These are phyloP conservation scores for Myotis vivesi DNA, from an alignment of 2,797 vertebrate species.

Conservation along the genomic window DNA sequence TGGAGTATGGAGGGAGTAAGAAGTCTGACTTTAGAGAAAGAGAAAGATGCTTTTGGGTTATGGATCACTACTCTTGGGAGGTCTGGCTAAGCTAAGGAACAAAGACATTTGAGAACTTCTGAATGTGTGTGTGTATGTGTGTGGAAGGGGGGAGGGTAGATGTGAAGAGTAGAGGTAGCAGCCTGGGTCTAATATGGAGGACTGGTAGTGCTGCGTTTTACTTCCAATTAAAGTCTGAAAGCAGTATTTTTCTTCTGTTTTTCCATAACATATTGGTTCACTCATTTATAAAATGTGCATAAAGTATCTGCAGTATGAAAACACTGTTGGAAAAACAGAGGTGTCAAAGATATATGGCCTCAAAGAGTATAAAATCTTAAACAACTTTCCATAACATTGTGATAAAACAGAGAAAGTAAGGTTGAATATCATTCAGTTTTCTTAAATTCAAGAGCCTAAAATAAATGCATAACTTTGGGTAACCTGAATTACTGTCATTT, in stretches of 20 bases:
- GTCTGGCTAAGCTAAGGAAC: background rate
- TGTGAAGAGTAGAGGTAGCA: background rate
- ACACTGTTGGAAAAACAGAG: background rate
- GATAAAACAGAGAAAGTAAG: constrained; percentile 45
- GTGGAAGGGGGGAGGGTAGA: background rate
- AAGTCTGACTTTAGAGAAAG: background rate
- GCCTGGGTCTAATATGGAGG: background rate
- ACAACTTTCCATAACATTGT: constrained; percentile 6
- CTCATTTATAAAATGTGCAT: constrained; percentile 20
- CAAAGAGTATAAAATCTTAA: constrained; percentile 32
- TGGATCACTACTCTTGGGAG: background rate
- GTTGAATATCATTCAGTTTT: constrained; percentile 20
- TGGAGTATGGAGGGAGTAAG: background rate
- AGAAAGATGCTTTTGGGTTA: background rate
- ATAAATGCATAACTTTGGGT: background rate
- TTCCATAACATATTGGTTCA: background rate
- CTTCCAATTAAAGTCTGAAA: background rate
- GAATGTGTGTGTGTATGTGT: background rate
- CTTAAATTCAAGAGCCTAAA: constrained; percentile 47
- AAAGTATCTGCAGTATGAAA: background rate
- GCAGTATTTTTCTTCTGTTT: background rate
- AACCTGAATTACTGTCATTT: constrained; percentile 22
- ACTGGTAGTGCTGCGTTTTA: background rate
- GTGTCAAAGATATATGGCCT: background rate
- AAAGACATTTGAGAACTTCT: background rate